phyloP scores from a whole-genome alignment of 2,797 vertebrate species.

The Amniataba percoides region DNA sequence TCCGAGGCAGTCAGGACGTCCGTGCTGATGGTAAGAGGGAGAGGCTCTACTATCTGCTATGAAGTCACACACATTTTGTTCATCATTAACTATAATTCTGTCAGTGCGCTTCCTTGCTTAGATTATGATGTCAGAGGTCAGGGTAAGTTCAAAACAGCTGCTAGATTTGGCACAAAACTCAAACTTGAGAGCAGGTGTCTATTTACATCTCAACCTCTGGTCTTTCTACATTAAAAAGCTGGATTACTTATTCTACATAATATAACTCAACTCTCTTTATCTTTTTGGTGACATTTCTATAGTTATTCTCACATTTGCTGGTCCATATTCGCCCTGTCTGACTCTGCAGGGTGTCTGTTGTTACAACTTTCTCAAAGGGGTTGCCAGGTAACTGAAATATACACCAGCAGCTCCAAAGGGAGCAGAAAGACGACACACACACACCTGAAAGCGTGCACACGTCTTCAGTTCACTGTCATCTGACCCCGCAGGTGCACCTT shows the following conservation, averaged over 20 bases:
- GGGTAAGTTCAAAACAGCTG: neutral
- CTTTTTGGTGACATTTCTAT: neutral
- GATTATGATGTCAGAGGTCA: conserved; percentile 13
- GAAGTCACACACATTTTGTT: neutral
- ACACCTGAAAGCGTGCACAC: conserved; percentile 22
- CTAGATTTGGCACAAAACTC: neutral
- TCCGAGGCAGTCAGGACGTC: conserved; percentile 95
- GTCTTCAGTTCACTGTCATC: conserved; percentile 55
- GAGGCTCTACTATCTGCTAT: neutral
- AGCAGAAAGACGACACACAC: conserved; percentile 29
- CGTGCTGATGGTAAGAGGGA: conserved; percentile 89
- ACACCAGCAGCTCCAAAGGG: conserved; percentile 54
- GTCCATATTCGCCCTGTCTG: conserved; percentile 2
- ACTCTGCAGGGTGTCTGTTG: conserved; percentile 40
- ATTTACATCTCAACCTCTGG: neutral
- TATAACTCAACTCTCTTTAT: neutral
- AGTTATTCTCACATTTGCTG: conserved; percentile 8
- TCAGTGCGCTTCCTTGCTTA: neutral
- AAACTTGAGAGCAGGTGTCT: neutral
- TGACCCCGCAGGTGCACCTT: conserved; percentile 57
- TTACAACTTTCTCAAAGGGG: conserved; percentile 72
- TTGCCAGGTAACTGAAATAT: conserved; percentile 80
- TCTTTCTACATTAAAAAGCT: neutral
- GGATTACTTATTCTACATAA: neutral
- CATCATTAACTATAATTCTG: neutral